Evolutionary conservation across 2,888 invertebrate genomes (phyloP), one percentile per base, ranked within the genome.

Genomic region (Papilio gigon): DNA sequence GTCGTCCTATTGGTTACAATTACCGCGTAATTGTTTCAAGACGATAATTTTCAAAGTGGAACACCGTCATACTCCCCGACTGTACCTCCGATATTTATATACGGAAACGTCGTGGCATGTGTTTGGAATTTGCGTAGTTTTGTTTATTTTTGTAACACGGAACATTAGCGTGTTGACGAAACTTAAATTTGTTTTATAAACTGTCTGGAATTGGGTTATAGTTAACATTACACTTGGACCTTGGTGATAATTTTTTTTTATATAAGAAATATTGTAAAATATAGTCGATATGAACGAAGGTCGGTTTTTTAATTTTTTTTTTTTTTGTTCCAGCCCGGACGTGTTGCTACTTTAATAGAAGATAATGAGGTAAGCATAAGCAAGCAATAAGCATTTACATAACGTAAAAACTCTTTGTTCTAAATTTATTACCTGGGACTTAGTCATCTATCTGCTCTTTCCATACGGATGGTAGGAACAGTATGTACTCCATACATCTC

Each of bases 261-360:
- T 27, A 2, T 8, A 53, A 27, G 1, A 27, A 8, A 33, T 33
- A 33, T 33, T 33, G 33, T 33, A 33, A 33, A 33, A 4, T 33
- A 33, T n/a, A n/a, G n/a, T n/a, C n/a, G n/a, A n/a, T n/a, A n/a
- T n/a, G n/a, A n/a, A n/a, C n/a, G n/a, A n/a, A n/a, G n/a, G n/a
- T n/a, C n/a, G n/a, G n/a, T n/a, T n/a, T n/a, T n/a, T n/a, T n/a
- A n/a, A n/a, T n/a, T 64, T 12, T 25, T 33, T 30, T 69, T 74
- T 72, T 74, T 70, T 82, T 92, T 87, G 84, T 95, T 95, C 72
- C 94, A 98, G 98, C 98, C 98, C 71, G 98, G 98, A 68, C 93
- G 98, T 80, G 98, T 98, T 42, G 98, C 96, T 12, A 98, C 98
- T 25, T 92, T 98, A 61, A 92, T 98, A 66, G 94, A 96, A 84